Percentiles rank a stretch among this genome's conserved stretches.
Evolutionary conservation across 2,797 vertebrate genomes (phyloP).

Genomic region (Hippoglossus hippoglossus): DNA sequence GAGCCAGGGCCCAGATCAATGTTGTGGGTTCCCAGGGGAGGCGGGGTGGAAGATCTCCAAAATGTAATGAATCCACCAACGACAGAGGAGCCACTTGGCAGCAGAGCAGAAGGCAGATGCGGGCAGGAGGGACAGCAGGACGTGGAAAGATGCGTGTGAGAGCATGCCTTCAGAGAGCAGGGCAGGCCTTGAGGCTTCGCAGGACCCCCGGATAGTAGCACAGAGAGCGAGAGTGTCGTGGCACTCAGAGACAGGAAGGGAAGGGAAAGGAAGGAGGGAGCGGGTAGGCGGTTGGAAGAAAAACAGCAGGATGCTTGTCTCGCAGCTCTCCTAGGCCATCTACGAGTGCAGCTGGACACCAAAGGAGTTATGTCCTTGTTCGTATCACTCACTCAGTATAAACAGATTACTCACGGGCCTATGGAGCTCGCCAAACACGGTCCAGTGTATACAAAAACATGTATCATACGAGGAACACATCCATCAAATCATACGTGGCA

Average conservation of each 20-base stretch:
- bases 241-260: constrained; percentile 14
- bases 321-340: constrained; percentile 50
- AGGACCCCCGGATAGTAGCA: constrained; percentile 36
- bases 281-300: constrained; percentile 37
- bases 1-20: constrained; percentile 52
- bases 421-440: constrained; percentile 64
- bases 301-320: constrained; percentile 69
- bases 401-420: constrained; percentile 76
- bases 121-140: constrained; percentile 42
- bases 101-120: constrained; percentile 63
- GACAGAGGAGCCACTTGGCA: constrained; percentile 56
- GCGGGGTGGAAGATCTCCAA: constrained; percentile 65
- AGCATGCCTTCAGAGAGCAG: constrained; percentile 46
- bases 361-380: constrained; percentile 66
- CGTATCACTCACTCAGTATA: constrained; percentile 68
- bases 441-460: constrained; percentile 72
- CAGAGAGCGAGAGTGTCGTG: constrained; percentile 28
- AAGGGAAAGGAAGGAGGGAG: constrained; percentile 1
- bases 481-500: constrained; percentile 54
- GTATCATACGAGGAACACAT: constrained; percentile 61
- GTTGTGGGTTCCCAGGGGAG: constrained; percentile 66
- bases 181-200: constrained; percentile 56
- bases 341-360: constrained; percentile 72
- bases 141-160: constrained; percentile 54
- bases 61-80: constrained; percentile 70